Base-by-base conservation (phyloP, 2,113 vertebrate species). In the Amia ocellicauda region DNA sequence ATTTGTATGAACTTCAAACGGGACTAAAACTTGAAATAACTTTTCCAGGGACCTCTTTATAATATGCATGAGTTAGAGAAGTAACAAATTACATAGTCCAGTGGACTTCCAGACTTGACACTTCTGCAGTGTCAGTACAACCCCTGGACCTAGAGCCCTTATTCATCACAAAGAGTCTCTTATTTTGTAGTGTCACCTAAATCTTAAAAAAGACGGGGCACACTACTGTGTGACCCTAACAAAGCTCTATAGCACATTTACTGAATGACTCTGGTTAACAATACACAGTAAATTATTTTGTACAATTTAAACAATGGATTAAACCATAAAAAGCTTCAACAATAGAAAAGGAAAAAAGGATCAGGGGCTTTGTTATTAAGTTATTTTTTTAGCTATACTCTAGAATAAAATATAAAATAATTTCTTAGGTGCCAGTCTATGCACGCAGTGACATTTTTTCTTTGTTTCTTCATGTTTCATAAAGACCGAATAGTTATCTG, bases 231-330 rank as follows among this genome's bases (percentile, higher is more conserved):
- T 78, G 70, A 75, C 69, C 77, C 76, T 71, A 51, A 86, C 79
- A 85, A 82, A 85, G 77, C 76, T 78, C 70, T 73, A 80, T 79
- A 75, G 69, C 84, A 80, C 74, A 74, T 62, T 57, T 69, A 62
- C 73, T 89, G 83, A 90, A 87, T 81, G 70, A 79, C 73, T 77
- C 69, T 75, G 76, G 75, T 75, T 72, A 84, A 86, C 83, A 87
- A 89, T 89, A 78, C 84, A 84, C 85, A 86, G 85, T 88, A 85
- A 85, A 83, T 85, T 64, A 83, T 87, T 81, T 69, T 70, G 74
- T 80, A 86, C 86, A 87, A 85, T 81, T 80, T 85, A 82, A 81
- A 85, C 74, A 80, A 79, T 77, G 74, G 79, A 74, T 75, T 76
- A 84, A 82, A 72, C 77, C 74, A 85, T 85, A 83, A 89, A 81